Evolutionary conservation across 2,888 invertebrate species (phyloP).

Genomic region (Cheilosia grossa): DNA sequence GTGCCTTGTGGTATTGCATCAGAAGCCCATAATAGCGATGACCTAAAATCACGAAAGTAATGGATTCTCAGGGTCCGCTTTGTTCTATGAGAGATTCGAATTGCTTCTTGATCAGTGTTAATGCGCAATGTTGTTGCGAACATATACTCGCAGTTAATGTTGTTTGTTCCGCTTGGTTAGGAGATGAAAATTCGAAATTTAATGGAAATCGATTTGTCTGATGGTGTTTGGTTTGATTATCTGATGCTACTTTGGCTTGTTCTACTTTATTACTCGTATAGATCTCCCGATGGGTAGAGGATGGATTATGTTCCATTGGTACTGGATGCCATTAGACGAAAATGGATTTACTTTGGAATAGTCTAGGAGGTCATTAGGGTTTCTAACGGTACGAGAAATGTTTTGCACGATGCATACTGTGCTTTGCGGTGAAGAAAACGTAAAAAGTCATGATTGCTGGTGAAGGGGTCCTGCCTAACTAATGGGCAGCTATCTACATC

Average conservation of each 20-base stretch:
- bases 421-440: slow-evolving; percentile 5
- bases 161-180: slow-evolving; percentile 56
- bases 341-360: slow-evolving; percentile 17
- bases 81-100: slow-evolving; percentile 34
- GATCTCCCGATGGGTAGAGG: slow-evolving; percentile 5
- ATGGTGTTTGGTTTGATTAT: slow-evolving; percentile 46
- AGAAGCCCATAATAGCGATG: slow-evolving; percentile 30
- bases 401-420: slow-evolving; percentile 29
- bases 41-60: slow-evolving; percentile 50
- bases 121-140: slow-evolving; percentile 34
- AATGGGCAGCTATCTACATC: no score
- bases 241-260: slow-evolving; percentile 42
- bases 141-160: slow-evolving; percentile 15
- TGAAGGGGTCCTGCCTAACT: background rate
- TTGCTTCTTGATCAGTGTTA: slow-evolving; percentile 52
- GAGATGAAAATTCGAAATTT: slow-evolving; percentile 57
- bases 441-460: background rate
- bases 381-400: slow-evolving; percentile 37
- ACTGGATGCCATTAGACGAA: slow-evolving; percentile 9
- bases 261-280: slow-evolving; percentile 46
- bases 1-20: background rate
- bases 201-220: slow-evolving; percentile 68
- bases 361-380: slow-evolving; percentile 51
- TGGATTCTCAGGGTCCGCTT: slow-evolving; percentile 36
- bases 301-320: slow-evolving; percentile 28